These are phyloP conservation scores for Eidolon dupreanum DNA, from an alignment of 2,797 vertebrate genomes.

Conservation along the genomic window DNA sequence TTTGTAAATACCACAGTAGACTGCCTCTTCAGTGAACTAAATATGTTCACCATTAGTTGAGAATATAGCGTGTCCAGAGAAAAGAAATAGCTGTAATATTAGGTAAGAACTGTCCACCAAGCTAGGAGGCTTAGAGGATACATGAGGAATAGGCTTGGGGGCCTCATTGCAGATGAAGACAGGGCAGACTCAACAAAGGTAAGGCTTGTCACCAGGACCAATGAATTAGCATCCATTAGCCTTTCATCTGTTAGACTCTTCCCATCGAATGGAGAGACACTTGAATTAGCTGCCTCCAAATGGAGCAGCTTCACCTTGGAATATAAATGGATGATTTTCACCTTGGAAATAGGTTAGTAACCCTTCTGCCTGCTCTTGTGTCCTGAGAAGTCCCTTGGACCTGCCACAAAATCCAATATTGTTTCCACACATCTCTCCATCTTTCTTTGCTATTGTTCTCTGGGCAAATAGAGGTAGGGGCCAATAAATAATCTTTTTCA, in stretches of 20 bases:
- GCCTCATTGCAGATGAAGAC: background rate
- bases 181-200: no score
- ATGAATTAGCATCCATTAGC: background rate
- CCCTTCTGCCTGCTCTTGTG: background rate
- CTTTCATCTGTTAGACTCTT: rapidly evolving
- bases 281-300: background rate
- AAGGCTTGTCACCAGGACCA: background rate
- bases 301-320: background rate
- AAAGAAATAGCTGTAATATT: background rate
- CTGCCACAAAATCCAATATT: background rate
- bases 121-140: background rate
- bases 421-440: background rate
- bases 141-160: background rate
- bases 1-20: background rate
- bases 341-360: background rate
- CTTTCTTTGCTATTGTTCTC: slow-evolving; percentile 3
- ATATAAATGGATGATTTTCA: background rate
- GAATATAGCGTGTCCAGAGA: background rate
- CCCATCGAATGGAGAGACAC: background rate
- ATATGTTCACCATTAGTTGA: background rate
- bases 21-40: background rate
- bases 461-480: background rate
- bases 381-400: background rate
- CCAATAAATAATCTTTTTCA: background rate
- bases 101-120: background rate